These are phyloP conservation scores for Pandemis corylana DNA, from an alignment of 2,888 invertebrate species.

Conservation along the genomic window DNA sequence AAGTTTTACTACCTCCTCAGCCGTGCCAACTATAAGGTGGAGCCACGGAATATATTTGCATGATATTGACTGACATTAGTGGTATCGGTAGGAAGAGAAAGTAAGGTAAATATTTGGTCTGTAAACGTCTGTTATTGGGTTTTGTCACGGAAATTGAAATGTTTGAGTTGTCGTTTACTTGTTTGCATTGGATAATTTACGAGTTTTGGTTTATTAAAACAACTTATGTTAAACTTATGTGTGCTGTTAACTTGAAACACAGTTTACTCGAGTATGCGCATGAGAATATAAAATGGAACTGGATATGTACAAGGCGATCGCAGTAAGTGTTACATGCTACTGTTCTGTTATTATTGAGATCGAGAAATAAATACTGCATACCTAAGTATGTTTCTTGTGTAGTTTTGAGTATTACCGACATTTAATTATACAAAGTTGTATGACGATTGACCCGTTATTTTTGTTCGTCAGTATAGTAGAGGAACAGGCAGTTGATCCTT, in stretches of 20 bases:
- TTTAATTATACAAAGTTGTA: too few relatives aligned
- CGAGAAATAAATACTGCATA: too few relatives aligned
- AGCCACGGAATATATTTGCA: constrained; percentile 46
- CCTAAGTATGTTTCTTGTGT: too few relatives aligned
- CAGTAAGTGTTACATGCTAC: neutral
- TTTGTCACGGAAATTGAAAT: constrained; percentile 43
- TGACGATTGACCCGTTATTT: too few relatives aligned
- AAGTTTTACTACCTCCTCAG: neutral
- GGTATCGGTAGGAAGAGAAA: constrained; percentile 46
- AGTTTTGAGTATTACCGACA: too few relatives aligned
- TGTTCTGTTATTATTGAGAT: neutral
- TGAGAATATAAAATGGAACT: neutral
- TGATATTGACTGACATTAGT: constrained; percentile 46
- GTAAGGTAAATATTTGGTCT: constrained; percentile 42
- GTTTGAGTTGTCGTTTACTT: constrained; percentile 29
- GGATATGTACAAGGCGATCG: too few relatives aligned
- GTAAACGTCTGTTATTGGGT: constrained; percentile 37
- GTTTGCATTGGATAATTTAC: constrained; percentile 37
- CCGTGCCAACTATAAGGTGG: constrained; percentile 36
- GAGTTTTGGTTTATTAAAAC: constrained; percentile 35
- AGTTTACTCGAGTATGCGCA: constrained; percentile 3
- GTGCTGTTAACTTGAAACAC: constrained; percentile 25
- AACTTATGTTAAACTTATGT: constrained; percentile 35
- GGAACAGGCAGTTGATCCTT: too few relatives aligned
- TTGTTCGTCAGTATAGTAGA: too few relatives aligned